Base-by-base conservation (phyloP, 2,797 vertebrate species). In the Morelia viridis region DNA sequence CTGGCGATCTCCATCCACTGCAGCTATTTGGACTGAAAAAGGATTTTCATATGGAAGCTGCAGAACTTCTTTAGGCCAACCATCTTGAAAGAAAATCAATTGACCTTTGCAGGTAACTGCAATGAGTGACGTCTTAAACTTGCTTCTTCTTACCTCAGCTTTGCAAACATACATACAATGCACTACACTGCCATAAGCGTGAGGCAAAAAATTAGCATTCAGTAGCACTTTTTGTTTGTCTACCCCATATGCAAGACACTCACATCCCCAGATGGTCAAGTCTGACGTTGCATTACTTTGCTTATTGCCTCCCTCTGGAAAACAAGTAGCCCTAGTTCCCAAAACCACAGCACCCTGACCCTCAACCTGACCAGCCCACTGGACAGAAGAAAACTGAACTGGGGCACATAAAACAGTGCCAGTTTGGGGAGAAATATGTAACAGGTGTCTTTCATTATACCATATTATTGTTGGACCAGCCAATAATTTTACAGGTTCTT, bases 391-490 rank as follows among this genome's bases (percentile, higher is more conserved):
- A 88, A 98, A 91, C 28, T 95, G 95, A 92, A 98, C 5, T 46
- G 98, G 97, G 7, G 98, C 93, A 94, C 97, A 97, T 89, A 94
- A 96, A 90, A 99, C 96, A 0, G 95, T 96, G 8, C 94, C 85
- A 50, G 96, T 94, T 90, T 96, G 89, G 2, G 96, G 90, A 57
- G 98, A 98, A 22, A 97, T 94, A 92, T 96, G 98, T 94, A 97
- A 98, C 61, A 98, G 95, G 5, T 94, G 93, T 64, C 96, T 95
- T 1, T 92, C 91, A 41, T 98, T 96, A 26, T 94, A 97, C 99
- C 99, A 99, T 88, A 99, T 50, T 94, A 99, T 90, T 0, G 98
- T 98, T 56, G 99, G 99, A 9, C 99, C 99, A 86, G 94, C 89
- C 80, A 98, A 96, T 94, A 99, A 96, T 5, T 88, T 96, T 91